Percentiles rank a stretch among this genome's conserved stretches.
phyloP scores from a whole-genome alignment of 2,888 invertebrate genomes.

The Acrobasis repandana region DNA sequence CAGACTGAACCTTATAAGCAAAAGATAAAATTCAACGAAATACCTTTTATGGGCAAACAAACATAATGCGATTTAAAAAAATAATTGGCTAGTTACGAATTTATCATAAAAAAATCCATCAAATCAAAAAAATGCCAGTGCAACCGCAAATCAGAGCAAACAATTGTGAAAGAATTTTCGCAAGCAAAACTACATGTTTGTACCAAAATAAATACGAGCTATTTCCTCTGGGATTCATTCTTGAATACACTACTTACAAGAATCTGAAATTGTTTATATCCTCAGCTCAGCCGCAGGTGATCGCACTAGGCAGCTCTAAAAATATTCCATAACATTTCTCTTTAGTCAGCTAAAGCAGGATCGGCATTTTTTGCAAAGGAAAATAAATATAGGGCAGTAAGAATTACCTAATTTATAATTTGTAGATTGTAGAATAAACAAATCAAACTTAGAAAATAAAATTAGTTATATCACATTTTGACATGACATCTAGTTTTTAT shows the following conservation, averaged over 20 bases:
- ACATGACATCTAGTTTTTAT: no score
- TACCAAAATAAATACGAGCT: background rate
- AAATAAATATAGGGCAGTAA: background rate
- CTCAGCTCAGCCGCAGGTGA: background rate
- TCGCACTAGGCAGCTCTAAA: slow-evolving; percentile 1
- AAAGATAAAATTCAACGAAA: no score
- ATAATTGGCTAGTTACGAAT: no score
- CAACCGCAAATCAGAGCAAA: no score
- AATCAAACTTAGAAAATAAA: no score
- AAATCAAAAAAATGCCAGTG: slow-evolving; percentile 45
- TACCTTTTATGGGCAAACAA: no score
- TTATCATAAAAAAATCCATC: no score
- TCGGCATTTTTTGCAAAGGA: background rate
- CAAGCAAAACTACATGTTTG: background rate
- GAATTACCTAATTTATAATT: no score
- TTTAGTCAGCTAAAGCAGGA: background rate
- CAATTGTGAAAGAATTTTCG: background rate
- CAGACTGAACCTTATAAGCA: no score
- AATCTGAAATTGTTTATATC: background rate
- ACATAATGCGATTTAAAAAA: no score
- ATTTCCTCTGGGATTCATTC: background rate
- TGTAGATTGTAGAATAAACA: no score
- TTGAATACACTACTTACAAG: background rate
- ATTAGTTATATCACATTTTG: no score
- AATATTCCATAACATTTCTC: background rate